phyloP scores from a whole-genome alignment of 2,888 invertebrate genomes.

The Beris morrisii region DNA sequence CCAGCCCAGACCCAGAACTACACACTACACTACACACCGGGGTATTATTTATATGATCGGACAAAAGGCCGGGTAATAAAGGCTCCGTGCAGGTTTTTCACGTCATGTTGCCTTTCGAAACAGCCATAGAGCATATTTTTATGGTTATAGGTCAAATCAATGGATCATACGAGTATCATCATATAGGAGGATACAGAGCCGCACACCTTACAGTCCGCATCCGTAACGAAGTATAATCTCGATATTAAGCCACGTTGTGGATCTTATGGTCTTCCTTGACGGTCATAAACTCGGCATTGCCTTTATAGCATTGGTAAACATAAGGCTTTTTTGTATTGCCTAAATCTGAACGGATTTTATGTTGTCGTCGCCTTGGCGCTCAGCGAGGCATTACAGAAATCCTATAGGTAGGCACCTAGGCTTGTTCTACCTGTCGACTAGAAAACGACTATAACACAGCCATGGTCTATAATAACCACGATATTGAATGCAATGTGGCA shows the following conservation, averaged over 20 bases:
- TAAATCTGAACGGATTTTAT: conserved; percentile 14
- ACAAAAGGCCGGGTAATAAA: conserved; percentile 24
- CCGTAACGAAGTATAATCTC: background rate
- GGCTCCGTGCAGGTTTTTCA: conserved; percentile 13
- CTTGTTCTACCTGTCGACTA: too few relatives aligned
- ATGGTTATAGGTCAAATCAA: conserved; percentile 37
- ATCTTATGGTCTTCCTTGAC: conserved; percentile 20
- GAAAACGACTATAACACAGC: too few relatives aligned
- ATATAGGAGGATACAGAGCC: background rate
- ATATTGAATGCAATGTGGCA: conserved; percentile 7
- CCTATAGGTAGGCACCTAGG: too few relatives aligned
- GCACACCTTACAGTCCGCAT: too few relatives aligned
- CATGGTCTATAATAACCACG: too few relatives aligned
- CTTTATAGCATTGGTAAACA: conserved; percentile 11
- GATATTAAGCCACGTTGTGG: background rate
- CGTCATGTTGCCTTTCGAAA: conserved; percentile 23
- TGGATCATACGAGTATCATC: conserved; percentile 29
- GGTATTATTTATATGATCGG: too few relatives aligned
- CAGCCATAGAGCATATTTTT: conserved; percentile 22
- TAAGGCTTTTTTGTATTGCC: conserved; percentile 2
- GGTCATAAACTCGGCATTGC: conserved; percentile 18
- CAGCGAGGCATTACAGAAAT: too few relatives aligned
- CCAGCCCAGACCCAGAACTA: too few relatives aligned
- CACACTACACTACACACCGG: too few relatives aligned
- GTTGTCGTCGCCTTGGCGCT: background rate